phyloP scores from a whole-genome alignment of 2,797 vertebrate species.

The Taeniopygia guttata region DNA sequence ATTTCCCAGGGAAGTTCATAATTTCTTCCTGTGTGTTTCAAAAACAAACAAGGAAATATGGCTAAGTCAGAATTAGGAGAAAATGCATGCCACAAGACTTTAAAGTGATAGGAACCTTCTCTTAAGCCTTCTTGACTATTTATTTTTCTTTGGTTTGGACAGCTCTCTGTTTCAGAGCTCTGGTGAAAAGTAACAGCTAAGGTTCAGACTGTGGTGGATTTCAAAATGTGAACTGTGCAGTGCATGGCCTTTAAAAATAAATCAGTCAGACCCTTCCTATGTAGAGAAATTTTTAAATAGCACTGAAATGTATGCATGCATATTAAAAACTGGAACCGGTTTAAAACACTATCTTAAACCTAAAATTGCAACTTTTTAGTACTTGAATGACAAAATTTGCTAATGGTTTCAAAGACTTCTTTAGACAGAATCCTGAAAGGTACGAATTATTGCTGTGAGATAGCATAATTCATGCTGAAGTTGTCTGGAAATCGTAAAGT shows the following conservation, averaged over 20 bases:
- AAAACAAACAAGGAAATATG: background rate
- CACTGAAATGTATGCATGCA: background rate
- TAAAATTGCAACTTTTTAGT: background rate
- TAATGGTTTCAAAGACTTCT: background rate
- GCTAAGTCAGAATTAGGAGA: background rate
- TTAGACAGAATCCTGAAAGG: background rate
- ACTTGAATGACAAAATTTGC: background rate
- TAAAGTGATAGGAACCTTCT: background rate
- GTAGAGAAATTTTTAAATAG: background rate
- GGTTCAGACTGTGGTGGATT: background rate
- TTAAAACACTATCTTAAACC: background rate
- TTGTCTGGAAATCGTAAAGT: background rate
- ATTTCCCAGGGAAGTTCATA: background rate
- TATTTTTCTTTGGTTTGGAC: background rate
- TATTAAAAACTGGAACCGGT: background rate
- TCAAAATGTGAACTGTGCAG: background rate
- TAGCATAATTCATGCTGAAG: background rate
- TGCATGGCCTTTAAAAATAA: background rate
- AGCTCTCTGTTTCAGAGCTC: background rate
- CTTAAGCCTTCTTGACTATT: background rate
- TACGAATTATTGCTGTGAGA: background rate
- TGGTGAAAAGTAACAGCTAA: background rate
- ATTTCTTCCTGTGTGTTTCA: conserved; percentile 47
- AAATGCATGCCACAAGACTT: background rate
- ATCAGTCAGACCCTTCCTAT: background rate